These are phyloP conservation scores for Channa maculata DNA, from an alignment of 2,113 vertebrate genomes.

Conservation along the genomic window DNA sequence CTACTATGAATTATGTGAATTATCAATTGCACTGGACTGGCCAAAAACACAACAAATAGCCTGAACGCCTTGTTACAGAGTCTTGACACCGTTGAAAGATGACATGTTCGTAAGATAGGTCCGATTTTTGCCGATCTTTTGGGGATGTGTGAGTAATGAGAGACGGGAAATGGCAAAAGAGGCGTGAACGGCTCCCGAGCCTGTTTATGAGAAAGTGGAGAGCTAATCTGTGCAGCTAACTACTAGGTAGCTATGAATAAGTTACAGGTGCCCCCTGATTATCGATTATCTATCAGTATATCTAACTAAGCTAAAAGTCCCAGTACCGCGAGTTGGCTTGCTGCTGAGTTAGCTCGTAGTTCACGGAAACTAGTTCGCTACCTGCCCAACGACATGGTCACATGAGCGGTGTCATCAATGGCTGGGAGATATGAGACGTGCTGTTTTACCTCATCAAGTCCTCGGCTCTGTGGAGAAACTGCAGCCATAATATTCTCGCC, in stretches of 20 bases:
- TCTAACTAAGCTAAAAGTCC: background rate
- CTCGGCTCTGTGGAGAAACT: slow-evolving; percentile 75
- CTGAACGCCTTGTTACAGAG: too few relatives aligned
- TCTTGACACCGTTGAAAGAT: background rate
- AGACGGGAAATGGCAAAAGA: slow-evolving; percentile 20
- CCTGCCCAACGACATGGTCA: slow-evolving; percentile 42
- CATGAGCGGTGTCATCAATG: slow-evolving; percentile 20
- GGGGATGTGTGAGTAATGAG: background rate
- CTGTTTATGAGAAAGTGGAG: slow-evolving; percentile 5
- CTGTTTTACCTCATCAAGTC: slow-evolving; percentile 83
- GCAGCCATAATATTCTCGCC: slow-evolving; percentile 75
- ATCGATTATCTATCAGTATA: slow-evolving; percentile 5
- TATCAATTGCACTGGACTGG: background rate
- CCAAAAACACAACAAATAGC: background rate
- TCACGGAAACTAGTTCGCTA: slow-evolving; percentile 42
- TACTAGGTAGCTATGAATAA: background rate
- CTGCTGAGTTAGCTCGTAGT: background rate
- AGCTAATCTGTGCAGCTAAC: background rate
- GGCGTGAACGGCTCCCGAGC: slow-evolving; percentile 34
- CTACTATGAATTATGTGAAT: slow-evolving; percentile 5
- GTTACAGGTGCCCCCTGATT: background rate
- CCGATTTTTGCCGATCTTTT: background rate
- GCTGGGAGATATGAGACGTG: background rate
- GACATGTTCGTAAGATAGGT: background rate
- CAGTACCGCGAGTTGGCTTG: background rate